Evolutionary conservation across 2,113 vertebrate genomes (phyloP), one percentile per base, ranked within the genome.

Genomic region (Ageneiosus marmoratus): DNA sequence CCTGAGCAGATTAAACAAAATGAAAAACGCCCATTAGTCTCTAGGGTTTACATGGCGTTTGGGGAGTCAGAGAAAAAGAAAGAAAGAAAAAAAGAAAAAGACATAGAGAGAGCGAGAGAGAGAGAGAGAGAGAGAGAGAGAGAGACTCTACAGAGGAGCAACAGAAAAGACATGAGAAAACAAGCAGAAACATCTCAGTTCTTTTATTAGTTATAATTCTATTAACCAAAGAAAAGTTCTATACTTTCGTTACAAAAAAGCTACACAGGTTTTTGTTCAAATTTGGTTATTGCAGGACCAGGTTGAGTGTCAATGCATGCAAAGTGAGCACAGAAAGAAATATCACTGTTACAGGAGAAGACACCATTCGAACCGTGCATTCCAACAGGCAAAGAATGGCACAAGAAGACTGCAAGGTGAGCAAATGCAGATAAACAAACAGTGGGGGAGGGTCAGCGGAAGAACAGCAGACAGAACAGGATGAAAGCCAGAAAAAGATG

Each of bases 1-100:
- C 92, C 87, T 90, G 88, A 91, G 89, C 89, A 92, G 90, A 94
- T 93, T 92, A 91, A 92, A 92, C 92, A 89, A 93, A 93, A 93
- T 91, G 89, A 91, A 91, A 93, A 89, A 91, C 58, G 78, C 86
- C 90, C 91, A 93, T 92, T 94, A 91, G 89, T 88, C 89, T 89
- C 89, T 89, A 90, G 90, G 90, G 88, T 50, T 60, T 56, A 32
- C 63, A 32, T 41, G 65, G 6, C 53, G 55, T 56, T 2, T 75
- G 12, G 79, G 75, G 60, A 34, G 56, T 58, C 63, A 51, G 46
- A 44, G 69, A 32, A n/a, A n/a, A n/a, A n/a, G n/a, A n/a, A n/a
- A n/a, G n/a, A n/a, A n/a, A n/a, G n/a, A n/a, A n/a, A n/a, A n/a
- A n/a, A n/a, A n/a, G 3, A 83, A 37, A 63, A 41, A 41, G 37